Base-by-base conservation (phyloP, 2,113 vertebrate genomes). In the Capreolus pygargus region DNA sequence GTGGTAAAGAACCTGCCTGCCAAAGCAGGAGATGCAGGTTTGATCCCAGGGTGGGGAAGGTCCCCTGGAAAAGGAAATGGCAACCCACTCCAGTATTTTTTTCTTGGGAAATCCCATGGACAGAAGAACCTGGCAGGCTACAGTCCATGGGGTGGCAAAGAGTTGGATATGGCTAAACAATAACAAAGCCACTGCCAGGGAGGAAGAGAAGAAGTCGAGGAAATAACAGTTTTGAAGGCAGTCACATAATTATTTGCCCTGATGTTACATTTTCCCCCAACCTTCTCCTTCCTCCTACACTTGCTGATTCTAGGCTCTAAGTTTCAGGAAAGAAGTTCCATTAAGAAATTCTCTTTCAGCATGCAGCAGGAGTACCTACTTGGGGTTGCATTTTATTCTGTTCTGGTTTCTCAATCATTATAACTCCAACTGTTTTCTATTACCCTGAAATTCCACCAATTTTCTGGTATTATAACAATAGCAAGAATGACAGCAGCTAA, bases 401-500 rank as follows among this genome's bases (percentile, higher is more conserved):
- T 93, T 57, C 28, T 95, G 14, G n/a, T 94, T 95, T 93, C 60
- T 93, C 52, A 79, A 47, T 43, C 55, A 47, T 50, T 86, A 19
- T 52, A 79, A 86, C 43, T 96, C 79, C 60, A 95, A 60, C 36
- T 85, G 47, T 50, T 92, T 95, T 87, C 58, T 78, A 83, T 79
- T 45, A 83, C 45, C 7, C 54, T 78, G 21, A 89, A 94, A 97
- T 78, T 67, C 43, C 50, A 95, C 78, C 89, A 61, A 96, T 74
- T 84, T 97, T 64, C 52, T 92, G 47, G 33, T 23, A 96, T 87
- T 81, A 33, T 64, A 92, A 50, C n/a, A 89, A 86, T 43, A 76
- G 70, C 57, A 98, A 88, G 58, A 84, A 88, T n/a, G 21, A 78
- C 45, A 92, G 61, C 61, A 95, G 64, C 39, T 84, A 93, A 93